Percentiles rank a stretch among this genome's conserved stretches.
phyloP scores from a whole-genome alignment of 1,140 invertebrate genomes.

The Drosophila sucinea region DNA sequence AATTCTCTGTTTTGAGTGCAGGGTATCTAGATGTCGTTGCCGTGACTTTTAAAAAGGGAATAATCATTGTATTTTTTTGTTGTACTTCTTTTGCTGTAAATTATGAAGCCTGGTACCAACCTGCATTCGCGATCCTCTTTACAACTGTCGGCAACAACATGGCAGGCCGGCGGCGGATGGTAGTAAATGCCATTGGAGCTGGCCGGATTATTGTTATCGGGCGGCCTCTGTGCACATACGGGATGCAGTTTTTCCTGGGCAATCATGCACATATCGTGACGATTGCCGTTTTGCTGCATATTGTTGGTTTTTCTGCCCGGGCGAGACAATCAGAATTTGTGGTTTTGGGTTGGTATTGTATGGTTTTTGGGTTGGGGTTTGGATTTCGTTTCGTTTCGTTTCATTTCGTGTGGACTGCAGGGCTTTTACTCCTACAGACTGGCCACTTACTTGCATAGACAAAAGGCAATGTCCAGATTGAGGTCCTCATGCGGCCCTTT shows the following conservation, averaged over 20 bases:
- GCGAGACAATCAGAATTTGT: conserved; percentile 35
- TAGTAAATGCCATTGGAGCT: conserved; percentile 82
- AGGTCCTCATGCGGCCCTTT: conserved; percentile 89
- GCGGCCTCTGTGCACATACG: conserved; percentile 90
- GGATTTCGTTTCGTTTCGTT: conserved; percentile 8
- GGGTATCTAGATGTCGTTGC: neutral
- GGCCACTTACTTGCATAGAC: conserved; percentile 93
- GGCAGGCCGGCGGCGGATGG: conserved; percentile 89
- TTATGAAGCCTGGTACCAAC: conserved; percentile 83
- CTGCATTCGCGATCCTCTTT: conserved; percentile 89
- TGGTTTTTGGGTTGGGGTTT: conserved; percentile 16
- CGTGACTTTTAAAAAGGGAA: neutral
- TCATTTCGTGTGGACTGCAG: neutral
- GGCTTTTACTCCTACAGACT: conserved; percentile 8
- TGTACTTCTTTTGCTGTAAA: conserved; percentile 50
- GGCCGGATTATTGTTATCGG: conserved; percentile 85
- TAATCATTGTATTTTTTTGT: neutral
- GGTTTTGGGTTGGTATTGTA: conserved; percentile 8
- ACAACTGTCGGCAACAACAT: conserved; percentile 90
- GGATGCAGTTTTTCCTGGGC: conserved; percentile 95
- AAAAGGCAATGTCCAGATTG: conserved; percentile 95
- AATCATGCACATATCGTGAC: conserved; percentile 92
- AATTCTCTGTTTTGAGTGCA: too few relatives aligned
- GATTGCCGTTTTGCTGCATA: conserved; percentile 83
- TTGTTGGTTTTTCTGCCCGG: conserved; percentile 87